phyloP scores from a whole-genome alignment of 2,113 vertebrate genomes.

The Ammodytes marinus region DNA sequence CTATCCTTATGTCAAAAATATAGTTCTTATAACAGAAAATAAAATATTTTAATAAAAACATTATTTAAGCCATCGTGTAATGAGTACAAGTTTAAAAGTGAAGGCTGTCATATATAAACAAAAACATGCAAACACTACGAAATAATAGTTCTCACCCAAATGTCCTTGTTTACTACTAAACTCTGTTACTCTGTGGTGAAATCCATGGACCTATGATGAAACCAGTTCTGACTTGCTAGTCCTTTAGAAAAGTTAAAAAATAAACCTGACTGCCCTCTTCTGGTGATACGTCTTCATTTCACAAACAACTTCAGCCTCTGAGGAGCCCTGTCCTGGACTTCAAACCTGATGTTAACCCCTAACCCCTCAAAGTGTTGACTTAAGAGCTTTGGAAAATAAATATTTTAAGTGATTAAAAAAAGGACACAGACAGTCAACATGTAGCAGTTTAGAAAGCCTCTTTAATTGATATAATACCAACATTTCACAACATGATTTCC shows the following conservation, averaged over 20 bases:
- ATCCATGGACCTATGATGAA: not conserved
- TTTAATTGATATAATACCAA: constrained; percentile 83
- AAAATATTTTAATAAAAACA: not conserved
- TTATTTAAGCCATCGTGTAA: not conserved
- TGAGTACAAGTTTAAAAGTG: not conserved
- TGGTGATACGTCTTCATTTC: not conserved
- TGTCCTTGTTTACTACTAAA: not conserved
- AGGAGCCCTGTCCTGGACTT: not conserved
- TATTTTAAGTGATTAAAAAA: not conserved
- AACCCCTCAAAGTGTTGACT: not conserved
- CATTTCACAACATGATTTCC: constrained; percentile 77
- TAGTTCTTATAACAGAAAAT: not conserved
- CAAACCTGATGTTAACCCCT: not conserved
- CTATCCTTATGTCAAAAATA: not conserved
- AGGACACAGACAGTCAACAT: not conserved
- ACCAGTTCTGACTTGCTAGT: constrained; percentile 59
- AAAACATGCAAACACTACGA: not conserved
- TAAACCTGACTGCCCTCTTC: constrained; percentile 40
- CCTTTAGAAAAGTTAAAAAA: not conserved
- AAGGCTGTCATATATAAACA: not conserved
- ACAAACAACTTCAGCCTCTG: not conserved
- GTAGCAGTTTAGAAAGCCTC: constrained; percentile 80
- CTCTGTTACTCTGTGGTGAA: not conserved
- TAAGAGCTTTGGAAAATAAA: not conserved
- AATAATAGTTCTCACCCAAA: constrained; percentile 7